Base-by-base conservation (phyloP, 2,113 vertebrate genomes). In the Pluvianellus socialis region DNA sequence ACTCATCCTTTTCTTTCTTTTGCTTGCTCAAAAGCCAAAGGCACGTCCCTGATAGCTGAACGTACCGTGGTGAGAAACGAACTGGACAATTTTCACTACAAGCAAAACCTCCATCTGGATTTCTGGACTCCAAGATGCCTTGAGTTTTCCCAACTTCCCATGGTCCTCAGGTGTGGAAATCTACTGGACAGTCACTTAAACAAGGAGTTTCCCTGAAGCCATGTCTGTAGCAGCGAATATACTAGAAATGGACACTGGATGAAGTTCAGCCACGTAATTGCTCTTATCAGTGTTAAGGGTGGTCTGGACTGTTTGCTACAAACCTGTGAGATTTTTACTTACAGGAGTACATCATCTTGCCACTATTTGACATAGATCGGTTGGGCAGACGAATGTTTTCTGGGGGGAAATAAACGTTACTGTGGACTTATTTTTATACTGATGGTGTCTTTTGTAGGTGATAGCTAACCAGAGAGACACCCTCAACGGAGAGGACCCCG, bases 111-210 rank as follows among this genome's bases (percentile, higher is more conserved):
- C 98, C 97, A 95, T 97, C 97, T 98, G 97, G 98, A 98, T 97
- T 98, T 98, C 98, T 98, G 98, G 98, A 98, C 98, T 98, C 98
- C 98, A 98, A 95, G 98, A 99, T 99, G 99, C 99, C 99, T 99
- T 98, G 98, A 98, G 97, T 98, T 99, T 98, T 98, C 98, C 98
- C 98, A 98, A 97, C 98, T 99, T 99, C 98, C 99, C 98, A 98
- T 98, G 98, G 99, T 99, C 99, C 99, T 99, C 99, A 99, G 99
- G 98, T 99, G 99, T 99, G 98, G 98, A 99, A 98, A 97, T 98
- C 98, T 98, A 98, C 98, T 96, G 92, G 99, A 98, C 98, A 98
- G 98, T 98, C 98, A 97, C 96, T 98, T 98, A 98, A 96, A 98
- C 96, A 94, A 98, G 98, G 98, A 97, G 98, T 98, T 97, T 98